A percentile compares a stretch with the other conserved stretches of the same genome.
phyloP scores from a whole-genome alignment of 1,140 invertebrate genomes.

The Drosophila suzukii region DNA sequence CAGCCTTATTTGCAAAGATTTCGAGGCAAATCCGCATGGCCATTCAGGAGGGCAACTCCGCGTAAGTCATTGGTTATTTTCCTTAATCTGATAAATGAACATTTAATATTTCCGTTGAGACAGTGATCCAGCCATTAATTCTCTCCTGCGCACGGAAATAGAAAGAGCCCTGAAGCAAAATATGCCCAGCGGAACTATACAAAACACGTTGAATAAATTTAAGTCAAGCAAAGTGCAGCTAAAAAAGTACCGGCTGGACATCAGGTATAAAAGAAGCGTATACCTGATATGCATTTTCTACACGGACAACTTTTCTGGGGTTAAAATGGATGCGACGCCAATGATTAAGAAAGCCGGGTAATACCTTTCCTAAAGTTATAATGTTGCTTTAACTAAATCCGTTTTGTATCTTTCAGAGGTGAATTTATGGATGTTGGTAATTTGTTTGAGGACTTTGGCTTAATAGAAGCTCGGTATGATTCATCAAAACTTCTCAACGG shows the following conservation, averaged over 20 bases:
- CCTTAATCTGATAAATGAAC: no score
- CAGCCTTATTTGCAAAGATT: slow-evolving; percentile 84
- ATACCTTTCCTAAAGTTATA: background rate
- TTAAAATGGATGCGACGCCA: slow-evolving; percentile 81
- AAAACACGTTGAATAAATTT: slow-evolving; percentile 85
- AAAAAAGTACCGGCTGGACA: slow-evolving; percentile 79
- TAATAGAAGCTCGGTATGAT: slow-evolving; percentile 84
- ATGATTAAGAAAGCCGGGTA: slow-evolving; percentile 85
- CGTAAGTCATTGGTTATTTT: slow-evolving; percentile 1
- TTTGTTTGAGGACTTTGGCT: slow-evolving; percentile 86
- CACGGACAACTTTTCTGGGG: slow-evolving; percentile 66
- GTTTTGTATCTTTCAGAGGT: slow-evolving; percentile 33
- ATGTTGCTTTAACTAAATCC: no score
- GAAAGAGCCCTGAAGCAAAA: slow-evolving; percentile 86
- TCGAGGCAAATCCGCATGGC: slow-evolving; percentile 86
- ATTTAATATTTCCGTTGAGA: no score
- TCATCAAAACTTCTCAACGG: slow-evolving; percentile 33
- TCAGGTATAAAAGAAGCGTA: slow-evolving; percentile 78
- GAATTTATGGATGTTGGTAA: slow-evolving; percentile 72
- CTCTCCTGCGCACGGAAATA: slow-evolving; percentile 86
- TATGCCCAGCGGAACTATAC: slow-evolving; percentile 87
- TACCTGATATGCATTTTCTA: slow-evolving; percentile 73
- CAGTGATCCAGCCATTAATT: slow-evolving; percentile 86
- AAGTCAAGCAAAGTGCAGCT: slow-evolving; percentile 70
- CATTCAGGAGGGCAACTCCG: slow-evolving; percentile 85